Evolutionary conservation across 2,888 invertebrate species (phyloP).

Genomic region (Chaetogeoica ovagalla): DNA sequence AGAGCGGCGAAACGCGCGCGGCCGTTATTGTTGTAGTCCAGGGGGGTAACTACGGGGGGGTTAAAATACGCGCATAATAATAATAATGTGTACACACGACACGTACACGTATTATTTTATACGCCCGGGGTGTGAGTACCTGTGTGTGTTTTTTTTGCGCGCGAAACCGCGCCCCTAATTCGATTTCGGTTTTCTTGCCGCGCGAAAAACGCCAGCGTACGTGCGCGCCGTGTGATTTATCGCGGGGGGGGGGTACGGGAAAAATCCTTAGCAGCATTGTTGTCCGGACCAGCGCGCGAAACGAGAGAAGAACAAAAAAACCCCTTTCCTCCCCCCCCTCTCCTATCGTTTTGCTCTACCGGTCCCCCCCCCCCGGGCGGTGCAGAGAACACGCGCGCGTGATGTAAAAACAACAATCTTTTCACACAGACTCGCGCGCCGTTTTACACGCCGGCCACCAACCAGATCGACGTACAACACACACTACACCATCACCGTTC

Average conservation of each 20-base stretch:
- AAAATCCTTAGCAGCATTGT: slow-evolving; percentile 43
- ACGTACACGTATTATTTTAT: not conserved
- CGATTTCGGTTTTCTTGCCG: slow-evolving; percentile 51
- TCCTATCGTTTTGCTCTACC: too few species aligned
- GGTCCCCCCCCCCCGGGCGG: too few species aligned
- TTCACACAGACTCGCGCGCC: slow-evolving; percentile 20
- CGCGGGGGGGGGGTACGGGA: too few species aligned
- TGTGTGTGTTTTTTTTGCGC: slow-evolving; percentile 50
- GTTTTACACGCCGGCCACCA: not conserved
- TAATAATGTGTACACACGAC: not conserved
- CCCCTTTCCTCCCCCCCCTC: too few species aligned
- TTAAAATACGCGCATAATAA: slow-evolving; percentile 40
- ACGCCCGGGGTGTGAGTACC: slow-evolving; percentile 35
- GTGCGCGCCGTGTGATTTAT: slow-evolving; percentile 47
- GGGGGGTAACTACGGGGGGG: slow-evolving; percentile 11
- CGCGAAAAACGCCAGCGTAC: slow-evolving; percentile 38
- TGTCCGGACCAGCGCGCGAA: not conserved
- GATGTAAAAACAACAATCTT: slow-evolving; percentile 50
- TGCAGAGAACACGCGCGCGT: slow-evolving; percentile 30
- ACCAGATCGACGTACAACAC: too few species aligned
- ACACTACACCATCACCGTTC: too few species aligned
- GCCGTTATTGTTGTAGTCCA: slow-evolving; percentile 37
- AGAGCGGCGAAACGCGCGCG: slow-evolving; percentile 21
- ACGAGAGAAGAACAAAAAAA: slow-evolving; percentile 16
- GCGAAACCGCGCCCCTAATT: slow-evolving; percentile 47